Evolutionary conservation across 2,797 vertebrate genomes (phyloP), one percentile per base, ranked within the genome.

Genomic region (Perodicticus potto): DNA sequence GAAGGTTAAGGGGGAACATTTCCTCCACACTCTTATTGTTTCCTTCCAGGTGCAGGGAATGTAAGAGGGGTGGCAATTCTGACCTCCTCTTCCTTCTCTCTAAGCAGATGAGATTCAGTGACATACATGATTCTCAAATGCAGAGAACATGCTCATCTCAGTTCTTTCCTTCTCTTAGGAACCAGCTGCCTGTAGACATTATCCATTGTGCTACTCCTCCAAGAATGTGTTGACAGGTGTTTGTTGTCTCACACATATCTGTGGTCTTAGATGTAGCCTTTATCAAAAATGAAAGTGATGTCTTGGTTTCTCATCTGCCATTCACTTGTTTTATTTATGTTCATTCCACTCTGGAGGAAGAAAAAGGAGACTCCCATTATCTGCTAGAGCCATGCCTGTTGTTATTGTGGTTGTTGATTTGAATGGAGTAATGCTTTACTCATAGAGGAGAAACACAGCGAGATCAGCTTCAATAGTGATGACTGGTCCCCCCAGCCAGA

Each of bases 261-360:
- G 61, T 29, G 77, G 57, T 53, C 49, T 70, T 67, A 40, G 23
- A n/a, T 70, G 53, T 76, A 43, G 55, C 37, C 27, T 65, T 82
- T 23, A 76, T 61, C 2, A 10, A 55, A 89, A 73, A 29, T 37
- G 3, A 70, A 90, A 29, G 25, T 65, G 40, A 59, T 45, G 14
- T 29, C 19, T 73, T 43, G 7, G 37, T 72, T 89, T 72, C 67
- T 82, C 29, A 70, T 59, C 61, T 59, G 43, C 13, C 63, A 55
- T 9, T 32, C 65, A 23, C 86, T 76, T 78, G 25, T 91, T 81
- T 86, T 84, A 29, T 57, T 94, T 92, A 45, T 77, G 34, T 83
- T 76, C 72, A 22, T 65, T 96, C 69, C 45, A 7, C 67, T 27
- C 4, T 9, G 0, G 13, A 6, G 14, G 22, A 72, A 17, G 43